Evolutionary conservation across 2,113 vertebrate species (phyloP), one percentile per base, ranked within the genome.

Genomic region (Gopherus evgoodei): DNA sequence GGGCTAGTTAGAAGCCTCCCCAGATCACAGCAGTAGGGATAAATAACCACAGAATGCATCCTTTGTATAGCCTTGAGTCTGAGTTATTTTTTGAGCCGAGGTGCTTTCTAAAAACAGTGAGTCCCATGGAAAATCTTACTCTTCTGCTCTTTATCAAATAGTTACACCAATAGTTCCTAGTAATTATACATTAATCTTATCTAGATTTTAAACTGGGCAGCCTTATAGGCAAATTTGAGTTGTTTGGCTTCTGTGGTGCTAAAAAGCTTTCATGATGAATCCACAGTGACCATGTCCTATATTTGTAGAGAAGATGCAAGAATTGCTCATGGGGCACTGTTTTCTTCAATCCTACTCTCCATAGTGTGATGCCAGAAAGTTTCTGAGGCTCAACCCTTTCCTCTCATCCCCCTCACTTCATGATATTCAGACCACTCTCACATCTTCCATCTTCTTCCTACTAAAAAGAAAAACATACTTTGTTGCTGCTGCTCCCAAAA

Each of bases 281-380:
- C 93, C 72, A 1, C 85, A 83, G 49, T 92, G 85, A 94, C 81
- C 84, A 13, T 53, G 35, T 42, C 81, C 6, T 82, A 10, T 83
- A 88, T 93, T 97, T 96, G 94, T 94, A 90, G 84, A 83, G 79
- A 87, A 62, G 65, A 65, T 81, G 49, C 93, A 87, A 92, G 92
- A 88, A 85, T 35, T 56, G 2, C 92, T 75, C 72, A 27, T 62
- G 47, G 21, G 42, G 87, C 49, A 84, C 84, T 25, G 10, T 0
- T 12, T 87, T 93, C 83, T 91, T 82, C 56, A 83, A 8, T 14
- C 86, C 29, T 87, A 88, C 87, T 75, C 95, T 47, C 62, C 5
- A 2, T 85, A 27, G 57, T 11, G 31, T 31, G 59, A 62, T 62
- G 29, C 84, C 85, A 65, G 49, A 69, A 91, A 90, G 13, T 19